Conservation (phyloP, 2,113 vertebrate species). For the Periophthalmodon schlosseri region DNA sequence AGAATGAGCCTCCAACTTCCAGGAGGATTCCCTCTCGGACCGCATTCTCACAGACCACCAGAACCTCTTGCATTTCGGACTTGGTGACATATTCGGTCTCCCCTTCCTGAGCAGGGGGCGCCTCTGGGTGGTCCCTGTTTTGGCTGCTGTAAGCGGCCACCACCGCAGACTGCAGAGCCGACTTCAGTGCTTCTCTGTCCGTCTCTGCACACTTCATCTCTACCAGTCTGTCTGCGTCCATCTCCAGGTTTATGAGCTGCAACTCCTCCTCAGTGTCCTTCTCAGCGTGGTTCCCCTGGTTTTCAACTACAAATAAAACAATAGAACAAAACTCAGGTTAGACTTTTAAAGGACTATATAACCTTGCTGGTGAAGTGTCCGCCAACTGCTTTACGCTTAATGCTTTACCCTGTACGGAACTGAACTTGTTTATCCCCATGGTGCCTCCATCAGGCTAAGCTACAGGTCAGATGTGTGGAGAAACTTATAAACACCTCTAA, state of each 20-base stretch:
- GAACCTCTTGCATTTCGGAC: constrained; percentile 88
- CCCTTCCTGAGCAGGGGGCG: constrained; percentile 52
- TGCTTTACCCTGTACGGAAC: no score
- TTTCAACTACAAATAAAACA: constrained; percentile 47
- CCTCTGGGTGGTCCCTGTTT: constrained; percentile 42
- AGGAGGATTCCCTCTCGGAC: constrained; percentile 87
- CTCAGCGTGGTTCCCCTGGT: constrained; percentile 65
- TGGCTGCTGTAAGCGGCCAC: constrained; percentile 66
- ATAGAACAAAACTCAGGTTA: background rate
- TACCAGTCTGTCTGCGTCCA: constrained; percentile 74
- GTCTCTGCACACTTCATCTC: constrained; percentile 76
- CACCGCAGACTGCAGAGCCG: constrained; percentile 72
- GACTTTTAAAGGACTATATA: no score
- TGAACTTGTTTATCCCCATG: no score
- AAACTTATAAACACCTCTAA: no score
- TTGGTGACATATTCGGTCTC: constrained; percentile 80
- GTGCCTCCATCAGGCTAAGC: no score
- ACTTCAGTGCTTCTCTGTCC: constrained; percentile 76
- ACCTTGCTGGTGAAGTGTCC: no score
- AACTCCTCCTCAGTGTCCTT: constrained; percentile 75
- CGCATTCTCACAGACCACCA: constrained; percentile 88
- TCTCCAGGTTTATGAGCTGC: constrained; percentile 70
- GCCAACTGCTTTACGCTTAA: no score
- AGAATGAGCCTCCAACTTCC: constrained; percentile 89
- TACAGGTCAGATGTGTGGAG: no score